Evolutionary conservation across 2,797 vertebrate genomes (phyloP).

Genomic region (Neomorphus geoffroyi): DNA sequence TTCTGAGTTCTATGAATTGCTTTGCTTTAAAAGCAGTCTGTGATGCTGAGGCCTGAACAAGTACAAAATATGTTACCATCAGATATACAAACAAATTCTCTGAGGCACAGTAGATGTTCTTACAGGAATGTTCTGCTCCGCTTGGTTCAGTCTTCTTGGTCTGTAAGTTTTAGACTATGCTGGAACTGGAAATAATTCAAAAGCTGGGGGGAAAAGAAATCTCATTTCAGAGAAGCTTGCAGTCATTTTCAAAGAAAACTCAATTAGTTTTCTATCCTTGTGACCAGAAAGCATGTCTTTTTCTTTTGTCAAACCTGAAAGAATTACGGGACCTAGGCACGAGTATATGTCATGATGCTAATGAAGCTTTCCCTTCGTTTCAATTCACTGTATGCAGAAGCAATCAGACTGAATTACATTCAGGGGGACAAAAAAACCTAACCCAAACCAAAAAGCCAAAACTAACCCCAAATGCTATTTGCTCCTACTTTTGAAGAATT

Average conservation of each 20-base stretch:
- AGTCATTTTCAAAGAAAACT: slow-evolving; percentile 55
- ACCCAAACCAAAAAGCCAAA: fast-evolving
- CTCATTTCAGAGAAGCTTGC: slow-evolving; percentile 20
- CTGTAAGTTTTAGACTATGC: slow-evolving; percentile 47
- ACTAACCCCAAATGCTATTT: not conserved
- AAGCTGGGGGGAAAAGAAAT: not conserved
- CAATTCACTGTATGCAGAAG: not conserved
- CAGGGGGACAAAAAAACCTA: not conserved
- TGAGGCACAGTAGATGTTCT: slow-evolving; percentile 31
- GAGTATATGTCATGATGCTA: not conserved
- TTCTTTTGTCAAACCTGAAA: slow-evolving; percentile 34
- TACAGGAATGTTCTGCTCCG: slow-evolving; percentile 54
- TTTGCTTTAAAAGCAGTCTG: slow-evolving; percentile 33
- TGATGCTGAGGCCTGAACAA: slow-evolving; percentile 12
- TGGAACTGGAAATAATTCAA: slow-evolving; percentile 58
- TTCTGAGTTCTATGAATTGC: slow-evolving; percentile 10
- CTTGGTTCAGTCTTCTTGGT: slow-evolving; percentile 45
- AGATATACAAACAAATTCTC: slow-evolving; percentile 67
- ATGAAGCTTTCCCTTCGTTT: slow-evolving; percentile 32
- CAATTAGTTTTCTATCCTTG: slow-evolving; percentile 50
- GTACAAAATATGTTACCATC: slow-evolving; percentile 47
- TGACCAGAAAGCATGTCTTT: slow-evolving; percentile 31
- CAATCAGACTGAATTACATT: not conserved
- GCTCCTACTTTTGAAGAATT: not conserved
- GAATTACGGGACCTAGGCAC: not conserved